Evolutionary conservation across 2,113 vertebrate genomes (phyloP), one percentile per base, ranked within the genome.

Genomic region (Osmerus eperlanus): DNA sequence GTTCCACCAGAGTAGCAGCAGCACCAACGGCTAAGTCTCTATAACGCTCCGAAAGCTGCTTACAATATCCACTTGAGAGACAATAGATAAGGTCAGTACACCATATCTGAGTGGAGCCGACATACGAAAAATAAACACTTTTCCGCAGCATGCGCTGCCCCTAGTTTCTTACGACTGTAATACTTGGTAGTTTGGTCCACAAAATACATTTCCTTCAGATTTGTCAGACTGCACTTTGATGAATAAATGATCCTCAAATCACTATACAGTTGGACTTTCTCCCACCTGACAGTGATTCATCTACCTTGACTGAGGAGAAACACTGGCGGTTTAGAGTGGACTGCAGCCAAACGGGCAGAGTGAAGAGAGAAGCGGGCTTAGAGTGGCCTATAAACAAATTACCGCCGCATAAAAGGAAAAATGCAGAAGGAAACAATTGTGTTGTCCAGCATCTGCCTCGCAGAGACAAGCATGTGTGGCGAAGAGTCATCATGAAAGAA

Each of bases 41-140:
- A 83, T 86, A 83, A 88, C 85, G 81, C 86, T 84, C 81, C 80
- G 71, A 88, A 89, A 87, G 86, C 89, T 87, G 86, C 87, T 88
- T 87, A 90, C 87, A 88, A 88, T 87, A 90, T 85, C 87, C 86
- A 89, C 89, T 88, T 83, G 83, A 88, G 86, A 84, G 84, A 89
- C 86, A 88, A 87, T 85, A 89, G 87, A 90, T 90, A 88, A 86
- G 86, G 89, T 87, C 81, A 86, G 76, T 75, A 65, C 65, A 78
- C 74, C 66, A 73, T 78, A 72, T 85, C 74, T 82, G 80, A 85
- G 65, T 65, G 71, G 65, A 70, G 78, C 76, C 77, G 6, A 82
- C 73, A 77, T 73, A 80, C 83, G 75, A 81, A 84, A 87, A 78
- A 84, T 81, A 84, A 79, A 83, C 76, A 72, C 66, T 81, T 80